Percentiles rank a stretch among this genome's conserved stretches.
Conservation (phyloP, 1,140 invertebrate genomes). For the Pemphigus obesinymphae region DNA sequence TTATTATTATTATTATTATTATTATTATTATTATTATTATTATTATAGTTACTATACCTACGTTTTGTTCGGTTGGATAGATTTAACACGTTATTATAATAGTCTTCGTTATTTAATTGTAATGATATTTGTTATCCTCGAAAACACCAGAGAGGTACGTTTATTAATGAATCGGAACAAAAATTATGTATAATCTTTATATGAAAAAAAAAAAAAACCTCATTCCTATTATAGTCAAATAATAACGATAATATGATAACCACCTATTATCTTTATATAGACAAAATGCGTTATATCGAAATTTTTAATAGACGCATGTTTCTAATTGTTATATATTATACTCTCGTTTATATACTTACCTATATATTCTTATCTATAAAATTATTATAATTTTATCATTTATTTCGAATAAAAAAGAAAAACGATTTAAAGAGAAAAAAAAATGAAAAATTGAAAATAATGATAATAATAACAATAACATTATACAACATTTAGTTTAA, state of each 20-base stretch:
- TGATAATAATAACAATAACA: background rate
- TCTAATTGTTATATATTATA: conserved; percentile 27
- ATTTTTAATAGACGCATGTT: conserved; percentile 18
- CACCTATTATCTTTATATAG: background rate
- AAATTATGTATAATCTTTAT: background rate
- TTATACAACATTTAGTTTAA: background rate
- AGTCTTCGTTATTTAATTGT: conserved; percentile 41
- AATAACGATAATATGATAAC: conserved; percentile 7
- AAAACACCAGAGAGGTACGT: background rate
- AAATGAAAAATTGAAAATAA: background rate
- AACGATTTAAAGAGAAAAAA: background rate
- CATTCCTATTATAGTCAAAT: background rate
- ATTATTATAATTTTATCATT: conserved; percentile 27
- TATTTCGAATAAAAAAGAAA: background rate
- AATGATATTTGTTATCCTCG: conserved; percentile 34
- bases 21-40: background rate
- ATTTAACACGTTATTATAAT: conserved; percentile 37
- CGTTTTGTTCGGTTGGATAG: conserved; percentile 2
- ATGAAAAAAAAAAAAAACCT: background rate
- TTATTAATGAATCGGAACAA: background rate
- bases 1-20: background rate
- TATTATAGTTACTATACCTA: background rate
- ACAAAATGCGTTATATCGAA: background rate
- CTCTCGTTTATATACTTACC: background rate
- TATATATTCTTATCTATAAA: conserved; percentile 12